phyloP scores from a whole-genome alignment of 2,797 vertebrate species.

The Danio jaintianensis region DNA sequence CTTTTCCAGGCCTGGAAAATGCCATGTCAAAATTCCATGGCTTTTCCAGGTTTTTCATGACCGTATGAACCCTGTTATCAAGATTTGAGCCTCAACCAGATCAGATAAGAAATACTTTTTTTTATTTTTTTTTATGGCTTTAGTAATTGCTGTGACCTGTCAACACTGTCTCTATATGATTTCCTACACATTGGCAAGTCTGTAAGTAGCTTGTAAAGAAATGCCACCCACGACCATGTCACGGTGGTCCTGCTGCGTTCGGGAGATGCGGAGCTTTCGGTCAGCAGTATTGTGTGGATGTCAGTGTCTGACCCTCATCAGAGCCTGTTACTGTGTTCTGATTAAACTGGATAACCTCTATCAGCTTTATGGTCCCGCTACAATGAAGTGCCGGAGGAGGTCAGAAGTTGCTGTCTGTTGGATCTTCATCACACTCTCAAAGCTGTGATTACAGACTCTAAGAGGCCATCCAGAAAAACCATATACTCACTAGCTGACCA shows the following conservation, averaged over 20 bases:
- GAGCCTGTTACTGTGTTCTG: constrained; percentile 13
- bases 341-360: constrained; percentile 42
- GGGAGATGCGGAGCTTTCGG: constrained; percentile 12
- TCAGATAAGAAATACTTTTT: constrained; percentile 70
- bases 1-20: too few relatives aligned
- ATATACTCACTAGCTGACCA: background rate
- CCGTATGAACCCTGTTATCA: background rate
- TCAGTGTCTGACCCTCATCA: constrained; percentile 4
- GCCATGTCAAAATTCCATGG: too few relatives aligned
- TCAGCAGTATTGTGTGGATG: background rate
- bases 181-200: constrained; percentile 35
- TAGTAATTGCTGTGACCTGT: constrained; percentile 67
- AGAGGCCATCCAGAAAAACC: constrained; percentile 8
- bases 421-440: constrained; percentile 27
- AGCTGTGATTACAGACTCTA: constrained; percentile 22
- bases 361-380: constrained; percentile 34
- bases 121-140: too few relatives aligned
- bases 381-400: constrained; percentile 32
- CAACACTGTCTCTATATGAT: constrained; percentile 61
- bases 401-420: constrained; percentile 27
- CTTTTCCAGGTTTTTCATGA: too few relatives aligned
- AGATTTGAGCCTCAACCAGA: constrained; percentile 63
- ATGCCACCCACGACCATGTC: constrained; percentile 6
- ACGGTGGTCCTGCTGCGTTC: background rate
- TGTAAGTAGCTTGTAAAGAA: constrained; percentile 38